Conservation (phyloP, 2,113 vertebrate species). For the Dissostichus mawsoni region DNA sequence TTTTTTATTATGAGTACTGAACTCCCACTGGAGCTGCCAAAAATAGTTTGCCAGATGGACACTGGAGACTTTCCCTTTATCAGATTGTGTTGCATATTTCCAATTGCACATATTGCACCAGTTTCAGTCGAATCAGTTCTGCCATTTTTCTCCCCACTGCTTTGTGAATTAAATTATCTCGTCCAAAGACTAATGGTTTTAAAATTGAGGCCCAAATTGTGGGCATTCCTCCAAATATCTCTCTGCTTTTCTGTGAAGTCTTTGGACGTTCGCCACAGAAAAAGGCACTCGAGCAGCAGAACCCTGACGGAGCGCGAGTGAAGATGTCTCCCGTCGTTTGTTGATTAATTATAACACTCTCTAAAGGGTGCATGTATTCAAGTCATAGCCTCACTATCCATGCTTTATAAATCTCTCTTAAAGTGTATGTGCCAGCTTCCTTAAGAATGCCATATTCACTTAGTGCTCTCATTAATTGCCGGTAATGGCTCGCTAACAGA, state of each 20-base stretch:
- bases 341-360: constrained; percentile 60
- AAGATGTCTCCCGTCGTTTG: constrained; percentile 36
- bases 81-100: constrained; percentile 43
- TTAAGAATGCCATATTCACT: constrained; percentile 38
- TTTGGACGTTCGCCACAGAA: constrained; percentile 56
- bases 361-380: constrained; percentile 23
- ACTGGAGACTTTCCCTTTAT: constrained; percentile 23
- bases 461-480: constrained; percentile 40
- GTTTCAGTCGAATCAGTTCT: constrained; percentile 32
- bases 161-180: background rate
- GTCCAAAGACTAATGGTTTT: constrained; percentile 1
- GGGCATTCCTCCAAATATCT: constrained; percentile 47
- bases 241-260: constrained; percentile 27
- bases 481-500: constrained; percentile 14
- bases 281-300: constrained; percentile 45
- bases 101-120: constrained; percentile 18
- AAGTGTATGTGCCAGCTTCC: constrained; percentile 19
- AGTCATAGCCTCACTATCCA: constrained; percentile 19
- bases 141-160: background rate
- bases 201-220: constrained; percentile 16
- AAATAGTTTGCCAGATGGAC: constrained; percentile 51
- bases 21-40: constrained; percentile 41
- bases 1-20: constrained; percentile 27
- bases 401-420: constrained; percentile 41
- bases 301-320: constrained; percentile 24